Base-by-base conservation (phyloP, 2,888 invertebrate genomes). In the Lutraria lutraria region DNA sequence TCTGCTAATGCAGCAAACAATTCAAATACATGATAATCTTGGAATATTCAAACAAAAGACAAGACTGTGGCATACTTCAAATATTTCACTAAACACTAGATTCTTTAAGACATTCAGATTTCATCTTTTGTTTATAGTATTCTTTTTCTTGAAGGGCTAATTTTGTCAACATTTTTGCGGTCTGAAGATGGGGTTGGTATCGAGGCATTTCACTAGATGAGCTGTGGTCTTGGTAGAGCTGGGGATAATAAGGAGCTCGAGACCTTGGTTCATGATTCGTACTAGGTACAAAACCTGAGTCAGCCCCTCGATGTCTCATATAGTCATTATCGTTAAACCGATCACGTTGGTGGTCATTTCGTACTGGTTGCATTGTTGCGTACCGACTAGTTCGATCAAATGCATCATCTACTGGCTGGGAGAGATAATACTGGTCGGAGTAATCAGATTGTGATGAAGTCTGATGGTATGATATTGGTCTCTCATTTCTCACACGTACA, bases 171-270 rank as follows among this genome's bases (percentile, higher is more conserved):
- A 89, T 79, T 79, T 90, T 91, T 13, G 89, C 92, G 3, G 80
- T 81, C 52, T 92, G 92, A 29, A 92, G 80, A 53, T 92, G 92
- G 6, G 92, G 92, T 81, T 91, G 88, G 60, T 91, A 92, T 21
- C 91, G 79, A 0, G 86, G 87, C 21, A 81, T 43, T 19, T 90
- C 91, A 34, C 25, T n/a, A 0, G 56, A 19, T 31, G 19, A 13
- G 16, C 34, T 43, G n/a, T 68, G 53, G 29, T 91, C 91, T 72
- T 90, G 88, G 60, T 92, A 92, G 31, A 86, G 68, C 16, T 83
- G 81, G 21, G 92, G 92, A 76, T 92, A 88, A 63, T 92, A 92
- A 13, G 92, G 92, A 34, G 90, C 91, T 19, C 91, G 82, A 0
- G 92, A 92, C 29, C 92, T 79, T 8, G 90, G 88, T 79, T 88